A percentile compares a stretch with the other conserved stretches of the same genome.
Conservation (phyloP, 2,797 vertebrate genomes). For the Clarias laeviceps region DNA sequence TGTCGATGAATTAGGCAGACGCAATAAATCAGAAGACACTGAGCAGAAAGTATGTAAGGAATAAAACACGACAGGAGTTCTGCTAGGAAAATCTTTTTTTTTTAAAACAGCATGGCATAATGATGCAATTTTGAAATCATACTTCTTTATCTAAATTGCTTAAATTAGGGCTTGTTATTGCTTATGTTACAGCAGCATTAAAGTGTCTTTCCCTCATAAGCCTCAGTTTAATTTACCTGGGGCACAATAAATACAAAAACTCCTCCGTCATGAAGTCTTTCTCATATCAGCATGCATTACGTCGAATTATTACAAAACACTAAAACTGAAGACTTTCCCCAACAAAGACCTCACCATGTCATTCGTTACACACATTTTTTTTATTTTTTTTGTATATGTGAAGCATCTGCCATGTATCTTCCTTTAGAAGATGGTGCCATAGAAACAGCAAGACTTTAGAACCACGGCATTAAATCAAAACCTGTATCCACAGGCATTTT, state of each 20-base stretch:
- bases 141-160: not conserved
- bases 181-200: not conserved
- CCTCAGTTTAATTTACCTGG: not conserved
- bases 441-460: no score
- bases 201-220: not conserved
- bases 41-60: not conserved
- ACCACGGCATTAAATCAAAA: no score
- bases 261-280: not conserved
- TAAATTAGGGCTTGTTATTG: not conserved
- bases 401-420: not conserved
- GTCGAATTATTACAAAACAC: not conserved
- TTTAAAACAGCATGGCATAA: not conserved
- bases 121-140: not conserved
- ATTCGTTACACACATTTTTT: not conserved
- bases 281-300: not conserved
- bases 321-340: not conserved
- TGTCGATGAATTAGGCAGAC: not conserved
- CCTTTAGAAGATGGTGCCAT: not conserved
- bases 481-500: no score
- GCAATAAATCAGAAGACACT: not conserved
- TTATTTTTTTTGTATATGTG: not conserved
- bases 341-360: not conserved
- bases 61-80: not conserved
- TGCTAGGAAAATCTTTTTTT: not conserved
- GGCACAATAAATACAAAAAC: not conserved